phyloP scores from a whole-genome alignment of 1,140 invertebrate genomes.

The Euura saliciscinereae region DNA sequence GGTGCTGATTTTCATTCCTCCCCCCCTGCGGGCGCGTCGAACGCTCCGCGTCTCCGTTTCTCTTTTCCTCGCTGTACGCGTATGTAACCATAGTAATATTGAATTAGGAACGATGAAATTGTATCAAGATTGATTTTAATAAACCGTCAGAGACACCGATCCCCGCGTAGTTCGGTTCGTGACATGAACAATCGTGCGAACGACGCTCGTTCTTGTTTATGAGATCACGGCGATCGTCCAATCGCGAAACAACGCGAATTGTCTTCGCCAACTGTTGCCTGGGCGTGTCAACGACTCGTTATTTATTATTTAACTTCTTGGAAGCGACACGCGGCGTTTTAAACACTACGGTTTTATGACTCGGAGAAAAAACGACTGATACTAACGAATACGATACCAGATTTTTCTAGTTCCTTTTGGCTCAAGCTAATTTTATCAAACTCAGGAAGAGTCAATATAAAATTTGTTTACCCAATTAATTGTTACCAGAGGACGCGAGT shows the following conservation, averaged over 20 bases:
- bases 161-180: background rate
- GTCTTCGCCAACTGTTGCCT: background rate
- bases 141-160: background rate
- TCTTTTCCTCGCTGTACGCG: no score
- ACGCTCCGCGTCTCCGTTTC: background rate
- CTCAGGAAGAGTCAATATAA: no score
- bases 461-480: no score
- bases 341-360: no score
- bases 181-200: background rate
- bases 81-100: background rate
- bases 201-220: background rate
- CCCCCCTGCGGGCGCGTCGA: slow-evolving; percentile 13
- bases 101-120: background rate
- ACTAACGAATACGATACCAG: no score
- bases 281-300: background rate
- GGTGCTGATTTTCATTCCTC: background rate
- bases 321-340: no score
- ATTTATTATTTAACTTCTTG: no score
- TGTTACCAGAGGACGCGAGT: no score
- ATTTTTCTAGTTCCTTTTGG: no score
- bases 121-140: slow-evolving; percentile 7
- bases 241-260: slow-evolving; percentile 7
- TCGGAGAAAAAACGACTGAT: no score
- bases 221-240: background rate
- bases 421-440: no score